Base-by-base conservation (phyloP, 2,113 vertebrate genomes). In the Gadus macrocephalus region DNA sequence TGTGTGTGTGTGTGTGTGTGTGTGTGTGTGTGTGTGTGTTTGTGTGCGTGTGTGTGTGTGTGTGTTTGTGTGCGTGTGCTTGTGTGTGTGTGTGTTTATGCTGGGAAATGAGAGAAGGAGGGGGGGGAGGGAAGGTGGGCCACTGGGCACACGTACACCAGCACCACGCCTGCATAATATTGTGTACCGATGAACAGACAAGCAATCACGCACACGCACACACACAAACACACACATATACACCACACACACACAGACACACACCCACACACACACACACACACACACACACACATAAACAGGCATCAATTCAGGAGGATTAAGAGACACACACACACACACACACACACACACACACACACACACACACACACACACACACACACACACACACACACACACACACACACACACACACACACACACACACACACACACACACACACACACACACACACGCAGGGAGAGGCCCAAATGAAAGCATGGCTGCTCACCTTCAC, bases 131-230 rank as follows among this genome's bases (percentile, higher is more conserved):
- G 25, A 53, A 79, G 80, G 80, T 73, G 68, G 61, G 71, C 61
- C 31, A 35, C 31, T 35, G 31, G 6, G 42, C 1, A 22, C 60
- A 49, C 14, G 8, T 31, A 62, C 66, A 59, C 67, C 27, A 22
- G 53, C 62, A 61, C 70, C 73, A 75, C 31, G 31, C 31, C 31
- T 35, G 31, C 31, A 35, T 35, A 35, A 5, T 35, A 7, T 78
- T 73, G 67, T 70, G 72, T 38, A 72, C 73, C 74, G 70, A 67
- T 28, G 49, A 42, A 67, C 49, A 3, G 65, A 75, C 25, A 65
- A 73, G 38, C 68, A 31, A 68, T 62, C 74, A 69, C 49, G 64
- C 62, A 16, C 60, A 60, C 64, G 73, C 31, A 35, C 31, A 35
- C 4, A 4, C 31, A 35, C 31, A 35, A 35, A 35, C 31, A 35